Percentiles rank a stretch among this genome's conserved stretches.
Conservation (phyloP, 2,113 vertebrate genomes). For the Nerophis ophidion region DNA sequence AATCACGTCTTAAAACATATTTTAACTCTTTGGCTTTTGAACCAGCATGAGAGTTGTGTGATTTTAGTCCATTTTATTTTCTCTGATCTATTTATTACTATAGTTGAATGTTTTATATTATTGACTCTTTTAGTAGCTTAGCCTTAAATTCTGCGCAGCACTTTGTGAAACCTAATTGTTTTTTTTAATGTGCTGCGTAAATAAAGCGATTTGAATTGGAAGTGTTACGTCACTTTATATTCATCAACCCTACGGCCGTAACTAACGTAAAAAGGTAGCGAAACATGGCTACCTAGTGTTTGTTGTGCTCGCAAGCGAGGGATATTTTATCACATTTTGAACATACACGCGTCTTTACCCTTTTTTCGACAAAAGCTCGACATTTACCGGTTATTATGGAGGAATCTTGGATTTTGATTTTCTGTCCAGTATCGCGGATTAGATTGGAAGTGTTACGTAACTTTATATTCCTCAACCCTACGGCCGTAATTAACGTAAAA, state of each 20-base stretch:
- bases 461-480: not conserved
- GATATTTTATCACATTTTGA: constrained; percentile 2
- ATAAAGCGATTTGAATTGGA: too few species aligned
- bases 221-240: constrained; percentile 3
- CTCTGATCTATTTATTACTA: too few species aligned
- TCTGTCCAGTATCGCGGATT: constrained; percentile 71
- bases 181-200: too few species aligned
- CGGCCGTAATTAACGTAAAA: constrained; percentile 5
- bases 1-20: too few species aligned
- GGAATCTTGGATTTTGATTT: constrained; percentile 73
- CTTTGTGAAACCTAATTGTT: too few species aligned
- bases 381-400: constrained; percentile 56
- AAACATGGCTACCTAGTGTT: constrained; percentile 9
- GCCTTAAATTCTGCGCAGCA: too few species aligned
- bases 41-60: too few species aligned
- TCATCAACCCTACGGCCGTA: not conserved
- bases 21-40: too few species aligned
- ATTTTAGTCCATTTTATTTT: too few species aligned
- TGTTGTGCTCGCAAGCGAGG: not conserved
- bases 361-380: not conserved
- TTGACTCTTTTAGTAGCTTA: too few species aligned
- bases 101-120: too few species aligned
- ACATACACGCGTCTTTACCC: not conserved
- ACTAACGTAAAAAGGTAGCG: constrained; percentile 16
- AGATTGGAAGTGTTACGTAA: too few species aligned